Percentiles rank a stretch among this genome's conserved stretches.
phyloP scores from a whole-genome alignment of 2,888 invertebrate genomes.

The Parnassius apollo region DNA sequence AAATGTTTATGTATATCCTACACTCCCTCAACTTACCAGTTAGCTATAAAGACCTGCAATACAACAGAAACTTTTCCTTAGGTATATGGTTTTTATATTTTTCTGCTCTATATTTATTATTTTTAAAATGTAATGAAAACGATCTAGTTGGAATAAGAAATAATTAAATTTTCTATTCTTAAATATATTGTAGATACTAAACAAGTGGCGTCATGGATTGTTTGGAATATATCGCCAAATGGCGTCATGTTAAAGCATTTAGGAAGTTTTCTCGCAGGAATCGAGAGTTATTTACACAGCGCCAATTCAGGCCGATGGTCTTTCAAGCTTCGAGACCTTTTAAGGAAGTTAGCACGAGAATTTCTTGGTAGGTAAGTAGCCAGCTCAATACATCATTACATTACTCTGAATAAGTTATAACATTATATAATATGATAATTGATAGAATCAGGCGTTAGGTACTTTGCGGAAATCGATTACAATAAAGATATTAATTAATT shows the following conservation, averaged over 20 bases:
- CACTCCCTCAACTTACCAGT: constrained; percentile 90
- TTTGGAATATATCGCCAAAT: constrained; percentile 84
- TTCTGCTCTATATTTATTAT: neutral
- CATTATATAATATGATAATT: no score
- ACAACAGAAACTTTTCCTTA: constrained; percentile 77
- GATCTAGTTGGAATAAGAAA: no score
- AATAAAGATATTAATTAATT: no score
- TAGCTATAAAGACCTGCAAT: constrained; percentile 84
- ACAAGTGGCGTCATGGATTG: constrained; percentile 81
- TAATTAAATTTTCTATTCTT: neutral
- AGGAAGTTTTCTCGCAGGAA: constrained; percentile 88
- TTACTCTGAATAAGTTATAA: no score
- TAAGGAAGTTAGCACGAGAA: constrained; percentile 84
- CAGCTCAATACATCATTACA: no score
- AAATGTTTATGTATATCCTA: constrained; percentile 87
- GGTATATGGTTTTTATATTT: constrained; percentile 42
- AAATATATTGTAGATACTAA: constrained; percentile 54
- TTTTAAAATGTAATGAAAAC: no score
- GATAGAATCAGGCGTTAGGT: no score
- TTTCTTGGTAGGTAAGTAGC: constrained; percentile 80
- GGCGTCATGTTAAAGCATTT: constrained; percentile 86
- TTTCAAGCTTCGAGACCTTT: constrained; percentile 83
- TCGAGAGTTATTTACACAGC: constrained; percentile 94
- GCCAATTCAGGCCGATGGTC: constrained; percentile 94
- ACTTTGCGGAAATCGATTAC: no score